A percentile compares a stretch with the other conserved stretches of the same genome.
Conservation (phyloP, 1,140 invertebrate species). For the Drosophila navojoa region DNA sequence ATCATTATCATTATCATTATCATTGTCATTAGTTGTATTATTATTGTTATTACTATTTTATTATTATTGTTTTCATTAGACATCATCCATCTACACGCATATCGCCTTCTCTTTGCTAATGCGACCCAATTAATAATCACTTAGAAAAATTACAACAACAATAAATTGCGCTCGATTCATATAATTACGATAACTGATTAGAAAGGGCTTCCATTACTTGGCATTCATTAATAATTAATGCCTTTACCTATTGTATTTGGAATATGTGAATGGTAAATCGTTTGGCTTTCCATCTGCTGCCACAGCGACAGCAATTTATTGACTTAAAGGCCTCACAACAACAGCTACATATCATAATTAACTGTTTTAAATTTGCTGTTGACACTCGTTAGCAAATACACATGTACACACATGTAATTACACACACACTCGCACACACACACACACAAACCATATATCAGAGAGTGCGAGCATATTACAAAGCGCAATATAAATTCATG, state of each 20-base stretch:
- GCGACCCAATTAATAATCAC: no score
- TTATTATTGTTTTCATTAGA: no score
- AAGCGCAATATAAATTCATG: slow-evolving; percentile 46
- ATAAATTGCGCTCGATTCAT: not conserved
- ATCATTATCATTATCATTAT: no score
- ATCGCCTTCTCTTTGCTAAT: no score
- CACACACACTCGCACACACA: slow-evolving; percentile 6
- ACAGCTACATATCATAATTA: slow-evolving; percentile 40
- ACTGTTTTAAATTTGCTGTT: slow-evolving; percentile 52
- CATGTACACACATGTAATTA: slow-evolving; percentile 39
- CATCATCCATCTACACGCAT: no score
- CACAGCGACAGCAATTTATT: slow-evolving; percentile 3
- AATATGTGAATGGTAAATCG: not conserved
- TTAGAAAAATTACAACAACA: no score
- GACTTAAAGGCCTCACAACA: slow-evolving; percentile 6
- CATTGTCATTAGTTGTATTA: no score
- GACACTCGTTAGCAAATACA: slow-evolving; percentile 39
- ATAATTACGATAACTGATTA: not conserved
- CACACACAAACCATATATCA: slow-evolving; percentile 1
- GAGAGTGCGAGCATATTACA: slow-evolving; percentile 28
- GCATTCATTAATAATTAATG: slow-evolving; percentile 3
- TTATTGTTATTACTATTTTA: no score
- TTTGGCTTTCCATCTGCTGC: not conserved
- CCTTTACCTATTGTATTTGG: not conserved
- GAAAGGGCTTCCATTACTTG: not conserved